Percentiles rank a stretch among this genome's conserved stretches.
These are phyloP conservation scores for Sebastes baramenuke DNA, from an alignment of 2,797 vertebrate species.

Conservation along the genomic window DNA sequence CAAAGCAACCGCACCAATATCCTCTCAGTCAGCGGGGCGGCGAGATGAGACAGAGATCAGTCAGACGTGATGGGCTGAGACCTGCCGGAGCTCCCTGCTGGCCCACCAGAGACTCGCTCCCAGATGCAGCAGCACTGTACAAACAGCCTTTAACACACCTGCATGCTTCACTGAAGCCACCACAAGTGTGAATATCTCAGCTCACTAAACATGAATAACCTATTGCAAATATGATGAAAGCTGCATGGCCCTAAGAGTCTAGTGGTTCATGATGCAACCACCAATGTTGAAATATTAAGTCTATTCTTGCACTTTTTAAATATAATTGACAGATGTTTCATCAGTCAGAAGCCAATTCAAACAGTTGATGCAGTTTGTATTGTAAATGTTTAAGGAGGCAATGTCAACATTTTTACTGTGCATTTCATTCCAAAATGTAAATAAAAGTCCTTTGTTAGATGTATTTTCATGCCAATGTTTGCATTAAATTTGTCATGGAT, in stretches of 20 bases:
- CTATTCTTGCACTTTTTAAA: not conserved
- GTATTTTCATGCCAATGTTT: not conserved
- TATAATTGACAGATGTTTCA: not conserved
- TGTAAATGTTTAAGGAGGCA: not conserved
- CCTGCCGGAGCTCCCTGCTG: conserved; percentile 34
- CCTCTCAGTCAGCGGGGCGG: conserved; percentile 33
- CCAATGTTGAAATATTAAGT: not conserved
- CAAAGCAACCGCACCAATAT: conserved; percentile 21
- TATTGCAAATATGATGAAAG: conserved; percentile 65
- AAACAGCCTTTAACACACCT: conserved; percentile 71
- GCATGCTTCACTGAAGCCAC: conserved; percentile 70
- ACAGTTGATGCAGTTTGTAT: not conserved
- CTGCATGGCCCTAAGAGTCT: not conserved
- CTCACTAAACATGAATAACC: conserved; percentile 50
- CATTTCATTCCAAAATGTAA: not conserved
- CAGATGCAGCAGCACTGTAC: conserved; percentile 41
- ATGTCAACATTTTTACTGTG: not conserved
- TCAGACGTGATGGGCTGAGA: conserved; percentile 53
- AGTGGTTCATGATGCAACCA: conserved; percentile 17
- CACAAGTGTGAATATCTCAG: conserved; percentile 70
- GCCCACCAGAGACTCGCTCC: conserved; percentile 42
- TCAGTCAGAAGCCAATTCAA: not conserved
- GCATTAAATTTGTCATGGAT: not conserved
- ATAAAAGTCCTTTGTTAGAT: not conserved
- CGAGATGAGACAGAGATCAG: conserved; percentile 48